Evolutionary conservation across 2,888 invertebrate genomes (phyloP), one percentile per base, ranked within the genome.

Genomic region (Hemistola chrysoprasaria): DNA sequence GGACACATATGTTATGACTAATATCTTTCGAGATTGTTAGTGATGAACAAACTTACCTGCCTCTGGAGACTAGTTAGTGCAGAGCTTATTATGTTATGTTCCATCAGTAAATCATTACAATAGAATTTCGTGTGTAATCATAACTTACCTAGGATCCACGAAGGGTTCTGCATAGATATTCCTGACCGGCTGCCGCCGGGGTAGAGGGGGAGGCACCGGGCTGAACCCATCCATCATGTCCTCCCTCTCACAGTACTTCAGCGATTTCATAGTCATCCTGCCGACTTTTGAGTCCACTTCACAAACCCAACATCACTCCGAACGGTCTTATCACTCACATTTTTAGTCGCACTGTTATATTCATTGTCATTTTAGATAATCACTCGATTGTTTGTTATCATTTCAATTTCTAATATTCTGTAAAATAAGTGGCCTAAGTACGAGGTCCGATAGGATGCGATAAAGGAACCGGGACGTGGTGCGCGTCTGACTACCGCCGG

Each of bases 121-220:
- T 21, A 37, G 43, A n/a, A 20, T 36, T 30, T 46, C 37, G 42
- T 32, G 44, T 28, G 11, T 32, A 26, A 45, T 49, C 21, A 37
- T 35, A 41, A 79, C 88, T 87, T 78, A 90, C 90, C 90, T 88
- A 71, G 87, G 90, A 68, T 92, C 92, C 56, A 91, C 90, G 81
- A 92, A 92, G 61, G 92, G 92, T 67, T 92, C 92, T 24, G 92
- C 92, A 64, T 92, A 92, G 77, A 92, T 92, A 76, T 92, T 92
- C 70, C 92, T 81, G 63, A 92, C 90, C 31, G 89, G 90, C 71
- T 91, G 91, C 50, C 92, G 85, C 46, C 92, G 90, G 50, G 92
- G 88, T 56, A 92, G 90, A 49, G 92, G 92, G 55, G 92, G 92
- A 56, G 92, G 90, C 50, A 92, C 91, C 34, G 91, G 89, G 61